A percentile compares a stretch with the other conserved stretches of the same genome.
Conservation (phyloP, 2,888 invertebrate species). For the Nemapogon koenigi region DNA sequence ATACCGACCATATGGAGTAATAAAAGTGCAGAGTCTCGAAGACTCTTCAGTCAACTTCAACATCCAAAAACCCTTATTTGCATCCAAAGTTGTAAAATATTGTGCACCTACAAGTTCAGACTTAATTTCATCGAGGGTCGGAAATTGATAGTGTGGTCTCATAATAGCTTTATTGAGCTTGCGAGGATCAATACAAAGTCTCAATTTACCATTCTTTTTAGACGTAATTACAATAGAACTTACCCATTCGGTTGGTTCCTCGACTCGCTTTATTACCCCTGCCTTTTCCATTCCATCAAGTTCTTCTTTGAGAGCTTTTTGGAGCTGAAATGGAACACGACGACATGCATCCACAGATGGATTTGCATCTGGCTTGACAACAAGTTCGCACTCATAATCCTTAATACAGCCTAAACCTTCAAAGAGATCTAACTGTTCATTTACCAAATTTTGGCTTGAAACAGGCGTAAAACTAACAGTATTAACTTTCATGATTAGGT, state of each 20-base stretch:
- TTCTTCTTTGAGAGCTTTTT: constrained; percentile 13
- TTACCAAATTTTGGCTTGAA: no score
- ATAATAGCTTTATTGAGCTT: constrained; percentile 18
- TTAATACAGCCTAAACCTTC: no score
- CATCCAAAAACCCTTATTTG: constrained; percentile 19
- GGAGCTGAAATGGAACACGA: constrained; percentile 6
- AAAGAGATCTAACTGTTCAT: no score
- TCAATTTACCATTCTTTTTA: constrained; percentile 17
- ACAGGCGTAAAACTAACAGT: no score
- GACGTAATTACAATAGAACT: constrained; percentile 15
- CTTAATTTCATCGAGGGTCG: constrained; percentile 18
- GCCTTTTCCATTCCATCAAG: constrained; percentile 11
- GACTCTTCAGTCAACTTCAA: constrained; percentile 12
- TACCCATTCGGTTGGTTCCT: constrained; percentile 17
- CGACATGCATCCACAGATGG: no score
- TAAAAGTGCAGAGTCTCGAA: constrained; percentile 19
- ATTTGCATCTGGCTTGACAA: no score
- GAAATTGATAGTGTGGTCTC: constrained; percentile 19
- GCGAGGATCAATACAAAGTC: constrained; percentile 19
- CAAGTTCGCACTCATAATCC: no score
- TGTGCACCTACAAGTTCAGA: constrained; percentile 14
- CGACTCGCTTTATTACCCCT: constrained; percentile 13
- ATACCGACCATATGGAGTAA: constrained; percentile 17
- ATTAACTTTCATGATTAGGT: no score
- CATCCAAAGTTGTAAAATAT: constrained; percentile 18